Percentiles rank a stretch among this genome's conserved stretches.
Conservation (phyloP, 1,140 invertebrate genomes). For the Pseudomyrmex dendroicus region DNA sequence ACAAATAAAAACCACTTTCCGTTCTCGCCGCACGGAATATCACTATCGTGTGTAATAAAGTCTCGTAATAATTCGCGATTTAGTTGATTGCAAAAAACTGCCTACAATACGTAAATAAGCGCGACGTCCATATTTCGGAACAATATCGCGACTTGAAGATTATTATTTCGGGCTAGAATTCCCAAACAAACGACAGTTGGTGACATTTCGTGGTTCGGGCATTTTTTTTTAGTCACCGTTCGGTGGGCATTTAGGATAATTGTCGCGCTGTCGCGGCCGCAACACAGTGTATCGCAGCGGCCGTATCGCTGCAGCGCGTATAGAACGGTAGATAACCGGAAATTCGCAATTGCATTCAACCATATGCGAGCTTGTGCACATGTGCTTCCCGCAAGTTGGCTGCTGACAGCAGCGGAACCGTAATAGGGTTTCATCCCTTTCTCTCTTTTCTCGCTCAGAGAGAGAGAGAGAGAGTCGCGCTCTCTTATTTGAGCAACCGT, state of each 20-base stretch:
- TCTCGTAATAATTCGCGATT: no score
- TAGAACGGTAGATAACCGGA: background rate
- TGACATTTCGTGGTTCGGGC: slow-evolving; percentile 22
- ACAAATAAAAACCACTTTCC: background rate
- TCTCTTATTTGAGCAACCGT: slow-evolving; percentile 13
- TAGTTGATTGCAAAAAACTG: no score
- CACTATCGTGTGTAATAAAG: no score
- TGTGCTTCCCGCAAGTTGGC: background rate
- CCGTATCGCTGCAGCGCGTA: background rate
- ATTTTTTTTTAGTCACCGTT: slow-evolving; percentile 31
- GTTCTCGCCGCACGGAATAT: no score
- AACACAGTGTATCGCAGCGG: slow-evolving; percentile 8
- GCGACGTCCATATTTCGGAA: background rate
- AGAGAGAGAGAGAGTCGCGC: no score
- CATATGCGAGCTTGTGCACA: slow-evolving; percentile 18
- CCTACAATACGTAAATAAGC: background rate
- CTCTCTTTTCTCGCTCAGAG: no score
- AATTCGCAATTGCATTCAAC: slow-evolving; percentile 35
- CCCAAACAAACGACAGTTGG: slow-evolving; percentile 13
- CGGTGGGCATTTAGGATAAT: slow-evolving; percentile 45
- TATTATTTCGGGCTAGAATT: slow-evolving; percentile 20
- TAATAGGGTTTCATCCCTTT: slow-evolving; percentile 26
- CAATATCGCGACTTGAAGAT: slow-evolving; percentile 6
- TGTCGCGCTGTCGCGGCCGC: background rate
- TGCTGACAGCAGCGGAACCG: background rate